phyloP scores from a whole-genome alignment of 2,113 vertebrate species.

The Dascyllus trimaculatus region DNA sequence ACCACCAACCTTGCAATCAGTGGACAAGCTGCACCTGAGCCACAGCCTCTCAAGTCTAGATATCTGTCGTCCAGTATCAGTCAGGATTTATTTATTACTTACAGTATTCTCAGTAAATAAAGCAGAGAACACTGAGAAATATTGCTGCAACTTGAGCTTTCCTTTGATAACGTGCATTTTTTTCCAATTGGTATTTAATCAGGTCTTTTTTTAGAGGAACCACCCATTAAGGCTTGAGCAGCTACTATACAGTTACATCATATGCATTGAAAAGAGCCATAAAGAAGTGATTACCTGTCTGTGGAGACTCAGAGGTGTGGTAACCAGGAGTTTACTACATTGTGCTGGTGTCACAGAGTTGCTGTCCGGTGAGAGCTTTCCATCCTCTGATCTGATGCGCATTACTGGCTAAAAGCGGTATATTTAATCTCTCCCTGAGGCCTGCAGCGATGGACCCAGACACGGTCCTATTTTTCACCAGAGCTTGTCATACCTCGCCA shows the following conservation, averaged over 20 bases:
- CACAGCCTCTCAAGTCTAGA: no score
- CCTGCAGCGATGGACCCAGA: conserved; percentile 59
- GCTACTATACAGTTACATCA: not conserved
- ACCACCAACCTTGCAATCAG: no score
- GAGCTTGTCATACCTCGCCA: conserved; percentile 58
- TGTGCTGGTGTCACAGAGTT: conserved; percentile 15
- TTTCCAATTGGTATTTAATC: not conserved
- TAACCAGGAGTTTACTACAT: not conserved
- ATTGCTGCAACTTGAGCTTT: not conserved
- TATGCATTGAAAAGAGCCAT: not conserved
- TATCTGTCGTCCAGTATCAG: no score
- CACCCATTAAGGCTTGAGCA: not conserved
- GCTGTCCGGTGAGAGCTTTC: conserved; percentile 23
- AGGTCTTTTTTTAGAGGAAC: not conserved
- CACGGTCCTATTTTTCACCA: conserved; percentile 59
- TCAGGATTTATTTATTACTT: no score
- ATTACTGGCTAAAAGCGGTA: conserved; percentile 52
- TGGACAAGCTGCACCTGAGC: no score
- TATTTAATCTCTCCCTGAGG: conserved; percentile 45
- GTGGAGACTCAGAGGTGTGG: not conserved
- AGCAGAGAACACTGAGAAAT: not conserved
- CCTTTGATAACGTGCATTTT: not conserved
- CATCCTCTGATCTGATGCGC: conserved; percentile 43
- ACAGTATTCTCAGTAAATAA: no score
- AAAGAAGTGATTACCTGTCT: conserved; percentile 1